phyloP scores from a whole-genome alignment of 53 echinoderm and acorn worm species.

The Holothuria leucospilota region DNA sequence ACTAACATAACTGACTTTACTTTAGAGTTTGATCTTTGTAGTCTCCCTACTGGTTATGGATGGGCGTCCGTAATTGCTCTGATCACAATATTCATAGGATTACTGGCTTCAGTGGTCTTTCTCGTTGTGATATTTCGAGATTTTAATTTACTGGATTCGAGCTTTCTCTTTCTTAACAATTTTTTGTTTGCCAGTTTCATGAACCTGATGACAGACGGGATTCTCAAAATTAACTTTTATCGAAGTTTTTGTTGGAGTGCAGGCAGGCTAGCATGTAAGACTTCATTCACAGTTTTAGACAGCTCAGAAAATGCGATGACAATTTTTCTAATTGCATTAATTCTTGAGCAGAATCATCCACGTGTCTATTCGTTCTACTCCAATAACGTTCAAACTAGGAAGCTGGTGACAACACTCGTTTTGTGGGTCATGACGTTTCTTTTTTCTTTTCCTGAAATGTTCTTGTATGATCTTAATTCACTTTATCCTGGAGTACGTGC shows the following conservation, averaged over 20 bases:
- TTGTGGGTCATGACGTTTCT: neutral
- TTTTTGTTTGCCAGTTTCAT: neutral
- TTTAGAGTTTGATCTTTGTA: no score
- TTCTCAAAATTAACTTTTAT: neutral
- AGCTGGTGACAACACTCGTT: neutral
- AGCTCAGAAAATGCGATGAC: neutral
- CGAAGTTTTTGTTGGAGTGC: neutral
- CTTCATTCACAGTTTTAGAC: neutral
- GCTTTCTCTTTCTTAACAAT: neutral
- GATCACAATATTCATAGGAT: no score
- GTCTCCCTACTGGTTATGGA: no score
- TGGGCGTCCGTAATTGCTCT: no score
- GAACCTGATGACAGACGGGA: neutral
- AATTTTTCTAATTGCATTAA: neutral
- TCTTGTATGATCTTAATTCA: neutral
- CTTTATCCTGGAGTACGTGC: neutral
- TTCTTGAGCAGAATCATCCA: conserved; percentile 2
- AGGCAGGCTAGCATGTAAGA: neutral
- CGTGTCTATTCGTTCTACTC: neutral
- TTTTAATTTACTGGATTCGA: no score
- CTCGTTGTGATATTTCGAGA: no score
- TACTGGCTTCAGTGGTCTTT: no score
- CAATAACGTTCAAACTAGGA: neutral
- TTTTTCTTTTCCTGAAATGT: neutral
- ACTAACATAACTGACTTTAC: no score